Conservation (phyloP, 53 echinoderm and acorn worm species). For the Mesocentrotus franciscanus region DNA sequence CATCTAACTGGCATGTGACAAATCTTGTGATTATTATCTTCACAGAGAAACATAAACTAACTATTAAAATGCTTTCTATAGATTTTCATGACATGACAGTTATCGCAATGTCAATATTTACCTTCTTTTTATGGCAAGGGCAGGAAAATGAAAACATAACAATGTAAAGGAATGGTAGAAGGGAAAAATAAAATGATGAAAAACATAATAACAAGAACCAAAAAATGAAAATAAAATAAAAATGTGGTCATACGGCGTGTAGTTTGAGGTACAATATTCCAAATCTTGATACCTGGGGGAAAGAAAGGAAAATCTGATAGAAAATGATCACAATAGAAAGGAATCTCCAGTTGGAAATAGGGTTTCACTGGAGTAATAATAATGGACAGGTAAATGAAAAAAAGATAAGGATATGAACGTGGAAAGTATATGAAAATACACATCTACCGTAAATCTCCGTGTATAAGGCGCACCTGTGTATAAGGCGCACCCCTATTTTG, state of each 20-base stretch:
- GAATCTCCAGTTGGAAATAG: neutral
- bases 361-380: neutral
- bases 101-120: conserved; percentile 20
- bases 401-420: neutral
- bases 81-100: neutral
- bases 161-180: neutral
- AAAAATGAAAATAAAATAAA: conserved; percentile 14
- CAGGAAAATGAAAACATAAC: conserved; percentile 6
- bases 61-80: neutral
- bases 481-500: too few species aligned
- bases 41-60: neutral
- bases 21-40: neutral
- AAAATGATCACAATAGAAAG: neutral
- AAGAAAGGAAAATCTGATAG: conserved; percentile 35
- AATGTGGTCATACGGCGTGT: conserved; percentile 59
- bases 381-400: neutral
- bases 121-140: conserved; percentile 11
- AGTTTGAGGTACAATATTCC: conserved; percentile 61
- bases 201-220: conserved; percentile 39
- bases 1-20: neutral
- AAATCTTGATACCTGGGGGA: conserved; percentile 54
- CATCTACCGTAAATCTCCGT: too few species aligned
- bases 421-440: neutral
- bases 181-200: neutral
- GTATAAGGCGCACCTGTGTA: too few species aligned